Evolutionary conservation across 2,113 vertebrate genomes (phyloP).

Genomic region (Pluvianellus socialis): DNA sequence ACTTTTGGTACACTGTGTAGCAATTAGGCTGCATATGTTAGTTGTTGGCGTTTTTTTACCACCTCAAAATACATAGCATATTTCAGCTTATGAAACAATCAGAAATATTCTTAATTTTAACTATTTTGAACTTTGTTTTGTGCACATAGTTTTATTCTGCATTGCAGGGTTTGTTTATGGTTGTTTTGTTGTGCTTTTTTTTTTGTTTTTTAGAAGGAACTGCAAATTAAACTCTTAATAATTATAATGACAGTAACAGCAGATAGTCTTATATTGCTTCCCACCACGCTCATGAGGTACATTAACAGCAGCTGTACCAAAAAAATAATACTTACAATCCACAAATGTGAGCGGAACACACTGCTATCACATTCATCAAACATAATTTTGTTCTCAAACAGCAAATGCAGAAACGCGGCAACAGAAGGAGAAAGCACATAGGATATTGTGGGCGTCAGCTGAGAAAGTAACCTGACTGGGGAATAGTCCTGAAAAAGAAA

Average conservation of each 20-base stretch:
- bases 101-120: neutral
- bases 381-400: neutral
- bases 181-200: neutral
- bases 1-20: neutral
- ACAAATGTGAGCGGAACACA: neutral
- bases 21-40: neutral
- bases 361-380: neutral
- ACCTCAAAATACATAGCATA: neutral
- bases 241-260: neutral
- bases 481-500: neutral
- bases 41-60: neutral
- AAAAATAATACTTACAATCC: neutral
- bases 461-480: neutral
- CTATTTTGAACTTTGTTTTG: neutral
- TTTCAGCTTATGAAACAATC: neutral
- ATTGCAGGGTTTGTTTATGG: neutral
- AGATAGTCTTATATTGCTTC: neutral
- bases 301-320: neutral
- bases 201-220: neutral
- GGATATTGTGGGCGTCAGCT: neutral
- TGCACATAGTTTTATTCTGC: neutral
- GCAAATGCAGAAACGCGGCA: neutral
- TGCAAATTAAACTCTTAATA: constrained; percentile 7
- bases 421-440: neutral
- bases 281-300: neutral